Evolutionary conservation across 2,888 invertebrate genomes (phyloP).

Genomic region (Congeria kusceri): DNA sequence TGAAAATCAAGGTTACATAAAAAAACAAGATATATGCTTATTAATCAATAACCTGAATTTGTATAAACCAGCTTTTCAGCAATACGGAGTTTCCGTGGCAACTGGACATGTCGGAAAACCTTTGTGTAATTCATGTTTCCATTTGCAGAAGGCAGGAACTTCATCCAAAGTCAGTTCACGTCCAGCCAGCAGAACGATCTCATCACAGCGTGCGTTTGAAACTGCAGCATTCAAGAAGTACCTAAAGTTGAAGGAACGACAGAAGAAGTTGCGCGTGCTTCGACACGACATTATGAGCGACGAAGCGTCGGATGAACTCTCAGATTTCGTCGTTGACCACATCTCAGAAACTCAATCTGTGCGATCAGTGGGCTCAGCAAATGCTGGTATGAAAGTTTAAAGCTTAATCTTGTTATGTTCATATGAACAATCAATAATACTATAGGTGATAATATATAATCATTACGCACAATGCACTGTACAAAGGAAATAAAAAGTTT

Average conservation of each 20-base stretch:
- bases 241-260: slow-evolving; percentile 79
- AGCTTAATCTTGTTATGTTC: too few species aligned
- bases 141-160: slow-evolving; percentile 16
- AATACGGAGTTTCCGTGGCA: too few species aligned
- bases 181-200: slow-evolving; percentile 38
- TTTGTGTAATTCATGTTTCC: slow-evolving; percentile 12
- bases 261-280: slow-evolving; percentile 77
- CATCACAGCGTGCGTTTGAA: slow-evolving; percentile 41
- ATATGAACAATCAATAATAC: too few species aligned
- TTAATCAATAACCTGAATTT: too few species aligned
- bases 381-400: slow-evolving; percentile 62
- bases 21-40: too few species aligned
- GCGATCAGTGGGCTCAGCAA: slow-evolving; percentile 76
- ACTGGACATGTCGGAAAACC: too few species aligned
- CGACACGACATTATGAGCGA: slow-evolving; percentile 69
- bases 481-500: too few species aligned
- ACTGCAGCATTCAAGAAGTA: slow-evolving; percentile 81
- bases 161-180: slow-evolving; percentile 36
- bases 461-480: too few species aligned
- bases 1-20: too few species aligned
- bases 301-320: slow-evolving; percentile 63
- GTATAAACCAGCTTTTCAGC: too few species aligned
- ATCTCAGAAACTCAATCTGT: slow-evolving; percentile 73
- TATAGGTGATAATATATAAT: too few species aligned
- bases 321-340: slow-evolving; percentile 63